Conservation (phyloP, 1,140 invertebrate genomes). For the Cephus cinctus region DNA sequence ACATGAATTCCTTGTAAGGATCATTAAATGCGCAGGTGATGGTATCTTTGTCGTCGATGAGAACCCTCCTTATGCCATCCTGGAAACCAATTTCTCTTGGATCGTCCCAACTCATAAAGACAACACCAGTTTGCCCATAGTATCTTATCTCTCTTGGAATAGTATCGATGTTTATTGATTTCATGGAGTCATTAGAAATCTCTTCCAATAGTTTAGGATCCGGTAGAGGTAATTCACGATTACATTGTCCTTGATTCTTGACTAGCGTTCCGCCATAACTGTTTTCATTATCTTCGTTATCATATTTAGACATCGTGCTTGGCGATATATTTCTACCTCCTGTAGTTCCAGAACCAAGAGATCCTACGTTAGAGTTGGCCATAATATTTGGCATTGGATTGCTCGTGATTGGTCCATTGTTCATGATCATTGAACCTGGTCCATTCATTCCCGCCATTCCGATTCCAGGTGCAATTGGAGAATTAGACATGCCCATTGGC, state of each 20-base stretch:
- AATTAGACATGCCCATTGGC: conserved; percentile 29
- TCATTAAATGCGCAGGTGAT: conserved; percentile 70
- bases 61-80: conserved; percentile 64
- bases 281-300: conserved; percentile 28
- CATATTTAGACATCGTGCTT: conserved; percentile 21
- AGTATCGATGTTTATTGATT: conserved; percentile 83
- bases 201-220: conserved; percentile 62
- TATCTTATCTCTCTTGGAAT: conserved; percentile 80
- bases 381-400: conserved; percentile 19
- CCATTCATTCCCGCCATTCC: conserved; percentile 26
- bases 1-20: conserved; percentile 68
- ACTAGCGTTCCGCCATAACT: conserved; percentile 10
- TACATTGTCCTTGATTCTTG: conserved; percentile 19
- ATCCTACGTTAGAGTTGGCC: conserved; percentile 16
- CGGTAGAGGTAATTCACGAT: conserved; percentile 56
- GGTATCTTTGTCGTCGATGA: conserved; percentile 71
- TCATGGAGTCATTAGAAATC: conserved; percentile 66
- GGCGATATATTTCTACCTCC: conserved; percentile 25
- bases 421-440: conserved; percentile 30
- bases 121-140: conserved; percentile 80
- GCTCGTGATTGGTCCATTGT: conserved; percentile 32
- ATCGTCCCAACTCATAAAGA: conserved; percentile 81
- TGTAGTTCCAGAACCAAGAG: conserved; percentile 15
- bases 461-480: conserved; percentile 18
- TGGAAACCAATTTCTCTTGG: conserved; percentile 83